Evolutionary conservation across 2,888 invertebrate species (phyloP).

Genomic region (Epirrhoe alternata): DNA sequence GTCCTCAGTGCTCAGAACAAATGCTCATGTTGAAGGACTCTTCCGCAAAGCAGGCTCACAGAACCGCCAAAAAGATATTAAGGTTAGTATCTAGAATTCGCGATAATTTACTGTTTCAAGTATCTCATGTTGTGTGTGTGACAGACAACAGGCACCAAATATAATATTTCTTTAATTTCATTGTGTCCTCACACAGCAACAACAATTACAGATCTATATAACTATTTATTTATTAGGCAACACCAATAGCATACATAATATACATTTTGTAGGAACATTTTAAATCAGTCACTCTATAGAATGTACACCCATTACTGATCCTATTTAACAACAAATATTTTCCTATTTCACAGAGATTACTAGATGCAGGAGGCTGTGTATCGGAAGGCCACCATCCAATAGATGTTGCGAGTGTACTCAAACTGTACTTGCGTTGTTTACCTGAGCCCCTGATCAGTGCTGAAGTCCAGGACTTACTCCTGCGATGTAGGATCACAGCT

Average conservation of each 20-base stretch:
- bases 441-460: slow-evolving; percentile 92
- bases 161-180: too few relatives aligned
- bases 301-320: too few relatives aligned
- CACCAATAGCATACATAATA: too few relatives aligned
- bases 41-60: slow-evolving; percentile 96
- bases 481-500: slow-evolving; percentile 87
- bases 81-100: slow-evolving; percentile 74
- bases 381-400: slow-evolving; percentile 90
- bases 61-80: slow-evolving; percentile 92
- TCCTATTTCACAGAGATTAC: slow-evolving; percentile 83
- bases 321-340: too few relatives aligned
- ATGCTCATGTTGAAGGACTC: slow-evolving; percentile 91
- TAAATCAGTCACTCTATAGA: too few relatives aligned
- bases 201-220: too few relatives aligned
- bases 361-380: slow-evolving; percentile 90
- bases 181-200: too few relatives aligned
- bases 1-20: slow-evolving; percentile 87
- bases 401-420: slow-evolving; percentile 94
- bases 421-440: slow-evolving; percentile 93
- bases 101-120: neutral
- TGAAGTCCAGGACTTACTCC: slow-evolving; percentile 91
- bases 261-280: too few relatives aligned
- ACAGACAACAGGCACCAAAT: too few relatives aligned
- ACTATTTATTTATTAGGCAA: too few relatives aligned
- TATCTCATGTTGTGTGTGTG: too few relatives aligned